Percentiles rank a stretch among this genome's conserved stretches.
phyloP scores from a whole-genome alignment of 1,140 invertebrate species.

The Steinernema khuongi region DNA sequence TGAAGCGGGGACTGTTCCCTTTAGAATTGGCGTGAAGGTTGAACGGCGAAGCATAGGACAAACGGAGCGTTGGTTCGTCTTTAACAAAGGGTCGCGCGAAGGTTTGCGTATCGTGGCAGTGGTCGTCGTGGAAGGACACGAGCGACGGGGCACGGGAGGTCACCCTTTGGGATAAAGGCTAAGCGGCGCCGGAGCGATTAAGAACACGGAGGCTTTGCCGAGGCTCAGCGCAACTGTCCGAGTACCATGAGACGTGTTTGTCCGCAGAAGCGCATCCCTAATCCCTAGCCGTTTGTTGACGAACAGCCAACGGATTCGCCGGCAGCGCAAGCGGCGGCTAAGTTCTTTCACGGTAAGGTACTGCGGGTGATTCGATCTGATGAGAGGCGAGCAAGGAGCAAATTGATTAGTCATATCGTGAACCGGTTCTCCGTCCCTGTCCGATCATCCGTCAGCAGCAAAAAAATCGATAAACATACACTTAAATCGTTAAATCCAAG shows the following conservation, averaged over 20 bases:
- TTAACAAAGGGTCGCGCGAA: too few species aligned
- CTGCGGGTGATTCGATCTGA: neutral
- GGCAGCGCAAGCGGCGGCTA: too few species aligned
- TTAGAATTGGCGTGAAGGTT: too few species aligned
- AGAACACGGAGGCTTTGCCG: neutral
- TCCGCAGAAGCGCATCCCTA: too few species aligned
- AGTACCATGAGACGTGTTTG: too few species aligned
- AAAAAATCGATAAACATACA: constrained; percentile 9
- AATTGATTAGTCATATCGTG: constrained; percentile 18
- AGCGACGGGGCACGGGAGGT: neutral
- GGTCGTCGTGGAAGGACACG: neutral
- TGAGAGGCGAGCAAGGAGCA: neutral
- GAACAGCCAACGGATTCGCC: too few species aligned
- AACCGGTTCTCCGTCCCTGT: neutral
- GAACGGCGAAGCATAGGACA: too few species aligned
- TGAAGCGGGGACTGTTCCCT: too few species aligned
- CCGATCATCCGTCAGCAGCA: neutral
- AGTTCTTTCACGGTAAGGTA: too few species aligned
- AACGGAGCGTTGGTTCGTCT: too few species aligned
- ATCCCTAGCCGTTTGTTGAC: too few species aligned
- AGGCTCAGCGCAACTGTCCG: neutral
- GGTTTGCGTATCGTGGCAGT: too few species aligned
- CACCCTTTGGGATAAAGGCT: constrained; percentile 5
- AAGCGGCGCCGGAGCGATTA: neutral
- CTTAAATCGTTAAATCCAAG: neutral